These are phyloP conservation scores for Parus major DNA, from an alignment of 2,113 vertebrate genomes.

Conservation along the genomic window DNA sequence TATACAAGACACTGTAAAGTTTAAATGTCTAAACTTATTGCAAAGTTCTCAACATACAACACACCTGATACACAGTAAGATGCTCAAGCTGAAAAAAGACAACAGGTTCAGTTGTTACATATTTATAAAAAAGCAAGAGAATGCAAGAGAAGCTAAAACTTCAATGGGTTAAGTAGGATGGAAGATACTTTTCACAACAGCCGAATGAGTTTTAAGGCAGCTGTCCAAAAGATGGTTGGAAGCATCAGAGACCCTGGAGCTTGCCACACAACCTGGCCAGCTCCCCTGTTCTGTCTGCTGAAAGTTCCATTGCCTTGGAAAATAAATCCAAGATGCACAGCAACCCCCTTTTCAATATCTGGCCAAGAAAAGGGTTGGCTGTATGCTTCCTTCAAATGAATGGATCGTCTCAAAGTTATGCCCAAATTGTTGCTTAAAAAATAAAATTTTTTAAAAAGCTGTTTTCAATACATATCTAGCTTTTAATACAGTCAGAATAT, in stretches of 20 bases:
- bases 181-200: neutral
- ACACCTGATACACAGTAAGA: neutral
- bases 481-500: neutral
- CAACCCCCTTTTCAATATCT: neutral
- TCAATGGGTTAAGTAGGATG: neutral
- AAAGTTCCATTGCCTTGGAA: neutral
- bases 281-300: neutral
- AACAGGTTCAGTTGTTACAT: neutral
- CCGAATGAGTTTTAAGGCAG: neutral
- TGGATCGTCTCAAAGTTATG: neutral
- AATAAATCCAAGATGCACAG: neutral
- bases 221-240: accelerated
- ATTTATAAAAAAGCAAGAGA: neutral
- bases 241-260: neutral
- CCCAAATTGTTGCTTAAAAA: neutral
- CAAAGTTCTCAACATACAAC: neutral
- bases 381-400: neutral
- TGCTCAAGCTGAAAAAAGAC: neutral
- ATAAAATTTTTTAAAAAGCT: neutral
- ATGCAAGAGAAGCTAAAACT: neutral
- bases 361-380: neutral
- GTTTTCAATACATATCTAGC: neutral
- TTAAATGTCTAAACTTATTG: neutral
- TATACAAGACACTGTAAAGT: neutral
- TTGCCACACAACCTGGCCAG: neutral